Base-by-base conservation (phyloP, 2,113 vertebrate genomes). In the Hymenochirus boettgeri region DNA sequence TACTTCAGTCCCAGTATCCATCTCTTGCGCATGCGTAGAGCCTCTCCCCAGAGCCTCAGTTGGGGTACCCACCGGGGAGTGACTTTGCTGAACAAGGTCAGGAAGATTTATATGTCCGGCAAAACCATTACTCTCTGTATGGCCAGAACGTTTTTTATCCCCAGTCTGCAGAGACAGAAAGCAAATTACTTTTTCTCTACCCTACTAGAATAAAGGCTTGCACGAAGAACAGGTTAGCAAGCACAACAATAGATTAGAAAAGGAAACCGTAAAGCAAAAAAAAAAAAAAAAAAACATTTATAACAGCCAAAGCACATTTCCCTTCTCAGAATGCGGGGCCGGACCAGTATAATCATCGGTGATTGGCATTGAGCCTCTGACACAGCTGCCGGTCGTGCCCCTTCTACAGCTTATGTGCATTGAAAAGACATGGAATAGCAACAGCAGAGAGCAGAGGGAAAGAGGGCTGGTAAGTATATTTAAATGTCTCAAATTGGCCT, bases 81-180 rank as follows among this genome's bases (percentile, higher is more conserved):
- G 82, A 79, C 93, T 94, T 83, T 95, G 93, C 83, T 93, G 96
- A 76, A 99, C 90, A 85, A 99, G 86, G 88, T 99, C 95, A 2
- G 96, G 96, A 48, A 98, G 95, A 78, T 94, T 95, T 89, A 88
- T 81, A 84, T 93, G 93, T 79, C 92, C 85, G 9, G 90, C 88
- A 73, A 94, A 95, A 82, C 93, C 90, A 80, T 95, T 96, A 89
- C 93, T 94, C 86, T 93, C 91, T 76, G 89, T 37, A 59, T 96
- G 95, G 71, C 86, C 79, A 61, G 92, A 90, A 80, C 89, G 90
- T 83, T 93, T 93, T 89, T 91, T 91, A 74, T 92, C 92, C 79
- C 88, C 86, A 58, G 87, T 93, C 96, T 98, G 91, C 76, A 88
- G 83, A 92, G 77, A 82, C 70, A 86, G 25, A 85, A 82, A 72